phyloP scores from a whole-genome alignment of 2,797 vertebrate species.

The Meriones psammophilus region DNA sequence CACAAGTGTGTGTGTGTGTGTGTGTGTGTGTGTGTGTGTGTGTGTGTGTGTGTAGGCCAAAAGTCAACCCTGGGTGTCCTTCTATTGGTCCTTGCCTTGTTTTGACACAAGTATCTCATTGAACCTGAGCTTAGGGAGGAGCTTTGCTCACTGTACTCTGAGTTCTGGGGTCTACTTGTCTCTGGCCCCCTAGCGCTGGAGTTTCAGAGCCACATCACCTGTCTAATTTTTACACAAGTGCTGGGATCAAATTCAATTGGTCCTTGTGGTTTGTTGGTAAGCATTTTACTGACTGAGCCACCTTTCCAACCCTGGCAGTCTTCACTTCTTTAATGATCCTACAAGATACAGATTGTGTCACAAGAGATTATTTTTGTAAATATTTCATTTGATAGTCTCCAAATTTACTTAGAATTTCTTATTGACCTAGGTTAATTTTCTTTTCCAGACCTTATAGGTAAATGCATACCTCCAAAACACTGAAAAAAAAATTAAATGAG shows the following conservation, averaged over 20 bases:
- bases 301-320: neutral
- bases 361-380: neutral
- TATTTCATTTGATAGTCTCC: slow-evolving; percentile 1
- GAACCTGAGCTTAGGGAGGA: neutral
- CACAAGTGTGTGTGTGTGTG: neutral
- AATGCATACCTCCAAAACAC: neutral
- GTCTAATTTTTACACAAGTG: neutral
- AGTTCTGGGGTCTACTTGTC: neutral
- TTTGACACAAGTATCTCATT: neutral
- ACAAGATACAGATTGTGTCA: neutral
- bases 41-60: neutral
- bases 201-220: neutral
- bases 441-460: neutral
- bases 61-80: neutral
- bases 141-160: neutral
- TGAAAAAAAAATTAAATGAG: neutral
- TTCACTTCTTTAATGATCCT: neutral
- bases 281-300: neutral
- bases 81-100: neutral
- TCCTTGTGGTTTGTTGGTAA: neutral
- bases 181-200: neutral
- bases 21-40: neutral
- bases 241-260: neutral
- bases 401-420: slow-evolving; percentile 48
- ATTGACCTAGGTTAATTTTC: neutral